phyloP scores from a whole-genome alignment of 2,113 vertebrate species.

The Erinaceus europaeus region DNA sequence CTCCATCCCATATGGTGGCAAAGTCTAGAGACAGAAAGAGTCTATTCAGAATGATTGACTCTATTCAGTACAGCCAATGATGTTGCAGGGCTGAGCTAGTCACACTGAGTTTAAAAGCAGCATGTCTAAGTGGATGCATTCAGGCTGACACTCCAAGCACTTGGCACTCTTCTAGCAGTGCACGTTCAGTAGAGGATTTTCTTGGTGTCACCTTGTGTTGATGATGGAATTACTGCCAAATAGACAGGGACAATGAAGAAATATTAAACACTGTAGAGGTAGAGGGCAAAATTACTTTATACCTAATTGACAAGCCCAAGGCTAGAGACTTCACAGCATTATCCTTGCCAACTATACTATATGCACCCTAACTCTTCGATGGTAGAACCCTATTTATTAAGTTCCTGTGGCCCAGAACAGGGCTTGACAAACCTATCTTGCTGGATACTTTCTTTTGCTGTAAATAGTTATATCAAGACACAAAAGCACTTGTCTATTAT shows the following conservation, averaged over 20 bases:
- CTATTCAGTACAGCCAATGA: neutral
- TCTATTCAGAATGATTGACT: conserved; percentile 35
- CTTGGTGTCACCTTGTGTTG: neutral
- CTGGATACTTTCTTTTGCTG: neutral
- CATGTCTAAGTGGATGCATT: neutral
- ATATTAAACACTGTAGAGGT: neutral
- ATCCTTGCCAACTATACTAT: neutral
- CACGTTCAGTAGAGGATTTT: neutral
- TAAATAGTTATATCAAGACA: neutral
- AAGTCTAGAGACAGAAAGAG: conserved; percentile 33
- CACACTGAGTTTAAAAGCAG: neutral
- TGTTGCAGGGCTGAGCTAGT: neutral
- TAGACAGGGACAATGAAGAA: neutral
- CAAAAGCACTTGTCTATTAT: neutral
- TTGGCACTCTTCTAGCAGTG: neutral
- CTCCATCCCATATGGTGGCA: conserved; percentile 33
- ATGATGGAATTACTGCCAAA: conserved; percentile 22
- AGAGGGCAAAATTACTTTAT: neutral
- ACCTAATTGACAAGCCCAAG: neutral
- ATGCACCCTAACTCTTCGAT: neutral
- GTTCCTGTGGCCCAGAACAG: neutral
- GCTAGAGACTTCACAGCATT: neutral
- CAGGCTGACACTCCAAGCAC: neutral
- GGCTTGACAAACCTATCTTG: neutral
- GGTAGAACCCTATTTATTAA: neutral